Evolutionary conservation across 2,888 invertebrate genomes (phyloP), one percentile per base, ranked within the genome.

Genomic region (Cyaniris semiargus): DNA sequence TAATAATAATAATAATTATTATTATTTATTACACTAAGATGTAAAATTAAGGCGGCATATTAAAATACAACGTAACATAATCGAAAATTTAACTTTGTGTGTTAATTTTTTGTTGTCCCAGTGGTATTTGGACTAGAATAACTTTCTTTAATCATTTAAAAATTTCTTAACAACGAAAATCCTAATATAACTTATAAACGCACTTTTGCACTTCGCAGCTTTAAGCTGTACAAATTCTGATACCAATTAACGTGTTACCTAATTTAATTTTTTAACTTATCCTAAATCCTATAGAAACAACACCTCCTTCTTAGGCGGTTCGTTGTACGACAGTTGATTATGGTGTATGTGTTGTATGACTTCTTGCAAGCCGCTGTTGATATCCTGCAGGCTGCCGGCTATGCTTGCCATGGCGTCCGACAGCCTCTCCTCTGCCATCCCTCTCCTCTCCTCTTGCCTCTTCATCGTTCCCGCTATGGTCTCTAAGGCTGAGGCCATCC

Each of bases 401-500:
- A 92, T 86, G 1, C 86, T 86, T 15, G 88, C 82, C 23, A 93
- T 80, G 0, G 91, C 86, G 78, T 90, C 88, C 3, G 87, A 87
- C 79, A 91, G 84, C 75, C 90, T 83, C 38, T 88, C 87, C 34
- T 92, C 90, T 1, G 90, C 82, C 58, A 86, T 76, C 0, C 83
- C 83, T 7, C 89, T 84, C 10, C 91, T 83, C 77, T 90, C 88
- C 75, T 91, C 92, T 76, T 91, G 91, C 2, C 83, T 79, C 38
- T 83, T 86, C 87, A 92, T 88, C 1, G 87, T 82, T 1, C 82
- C 81, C 10, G 89, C 90, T 75, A 92, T 91, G 6, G 90, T 85
- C 78, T 89, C 88, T 27, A 93, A 77, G 0, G 93, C 92, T 3
- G 84, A 86, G 0, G 93, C 93, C 84, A 89, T 89, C 23, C 92